Evolutionary conservation across 2,888 invertebrate genomes (phyloP), one percentile per base, ranked within the genome.

Genomic region (Andrena hattorfiana): DNA sequence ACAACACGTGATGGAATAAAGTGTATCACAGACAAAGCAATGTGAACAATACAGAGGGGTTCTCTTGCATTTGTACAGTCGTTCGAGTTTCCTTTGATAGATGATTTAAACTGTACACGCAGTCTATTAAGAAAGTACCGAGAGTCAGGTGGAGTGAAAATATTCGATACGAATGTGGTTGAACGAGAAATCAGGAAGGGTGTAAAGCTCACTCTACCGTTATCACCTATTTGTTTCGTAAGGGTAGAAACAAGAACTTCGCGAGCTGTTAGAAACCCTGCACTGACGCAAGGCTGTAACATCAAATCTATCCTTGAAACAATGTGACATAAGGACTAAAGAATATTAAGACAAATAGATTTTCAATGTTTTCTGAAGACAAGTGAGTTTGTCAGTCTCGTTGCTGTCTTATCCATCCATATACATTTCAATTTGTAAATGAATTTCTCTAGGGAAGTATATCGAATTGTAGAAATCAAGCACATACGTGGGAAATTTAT

Each of bases 21-120:
- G 60, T 28, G 49, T 68, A 72, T 68, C 66, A 72, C 62, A 72
- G 56, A 63, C 32, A 76, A 67, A 71, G 28, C 13, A 80, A 76
- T n/a, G 26, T 68, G 26, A 56, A 51, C 56, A 20, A 51, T 28
- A 48, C 6, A 63, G 54, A n/a, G 5, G 26, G 30, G 51, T 35
- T 23, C 56, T 71, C n/a, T 35, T 51, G 13, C 64, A 20, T 75
- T 54, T 77, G 35, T 64, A 62, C 20, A 35, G 20, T 42, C 16
- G 16, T 42, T 42, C 16, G 42, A 42, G 23, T 80, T 51, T 42
- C 5, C 10, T 23, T 10, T 4, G 32, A 56, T 5, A 16, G 49
- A 35, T 5, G 2, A 16, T 28, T 26, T 32, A 1, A 63, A 1
- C 20, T 26, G 16, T 60, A 60, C 60, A n/a, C n/a, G 3, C 16